phyloP scores from a whole-genome alignment of 2,888 invertebrate genomes.

The Heliconius charithonia region DNA sequence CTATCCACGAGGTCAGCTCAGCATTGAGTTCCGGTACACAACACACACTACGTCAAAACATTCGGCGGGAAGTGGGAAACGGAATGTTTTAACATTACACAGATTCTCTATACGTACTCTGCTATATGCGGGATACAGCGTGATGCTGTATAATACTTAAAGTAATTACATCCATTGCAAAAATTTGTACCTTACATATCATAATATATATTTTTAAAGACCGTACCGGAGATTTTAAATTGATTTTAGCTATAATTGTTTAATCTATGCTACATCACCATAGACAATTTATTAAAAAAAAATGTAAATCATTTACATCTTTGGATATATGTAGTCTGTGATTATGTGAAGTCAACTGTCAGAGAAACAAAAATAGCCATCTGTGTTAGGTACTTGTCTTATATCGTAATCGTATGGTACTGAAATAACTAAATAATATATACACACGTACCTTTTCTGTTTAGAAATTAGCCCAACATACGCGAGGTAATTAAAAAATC shows the following conservation, averaged over 20 bases:
- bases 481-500: neutral
- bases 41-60: no score
- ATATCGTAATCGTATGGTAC: constrained; percentile 4
- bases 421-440: neutral
- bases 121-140: no score
- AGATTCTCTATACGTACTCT: no score
- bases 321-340: neutral
- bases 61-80: no score
- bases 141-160: no score
- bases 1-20: no score
- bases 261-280: neutral
- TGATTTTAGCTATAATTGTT: neutral
- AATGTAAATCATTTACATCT: neutral
- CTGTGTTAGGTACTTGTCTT: neutral
- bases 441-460: neutral
- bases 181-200: no score
- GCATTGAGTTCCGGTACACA: no score
- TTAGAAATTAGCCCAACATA: neutral
- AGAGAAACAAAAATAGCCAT: constrained; percentile 10
- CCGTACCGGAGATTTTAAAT: no score
- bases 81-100: no score
- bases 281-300: neutral
- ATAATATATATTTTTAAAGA: no score
- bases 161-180: no score
- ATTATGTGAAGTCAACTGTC: neutral